phyloP scores from a whole-genome alignment of 2,797 vertebrate species.

The Mormyrus hasselquistii region DNA sequence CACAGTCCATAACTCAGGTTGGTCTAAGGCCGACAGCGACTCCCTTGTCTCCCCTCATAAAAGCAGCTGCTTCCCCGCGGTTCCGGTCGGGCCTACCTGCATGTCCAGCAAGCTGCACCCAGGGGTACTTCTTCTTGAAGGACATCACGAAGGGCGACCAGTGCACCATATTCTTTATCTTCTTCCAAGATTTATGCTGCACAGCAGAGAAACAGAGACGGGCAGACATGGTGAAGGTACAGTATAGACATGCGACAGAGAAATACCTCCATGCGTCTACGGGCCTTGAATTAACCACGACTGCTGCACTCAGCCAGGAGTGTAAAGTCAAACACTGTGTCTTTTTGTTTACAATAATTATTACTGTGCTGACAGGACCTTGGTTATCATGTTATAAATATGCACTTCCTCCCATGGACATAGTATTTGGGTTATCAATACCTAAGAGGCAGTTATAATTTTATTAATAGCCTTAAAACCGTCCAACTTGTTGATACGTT shows the following conservation, averaged over 20 bases:
- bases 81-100: conserved; percentile 66
- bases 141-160: conserved; percentile 98
- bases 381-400: not conserved
- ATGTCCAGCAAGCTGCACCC: conserved; percentile 95
- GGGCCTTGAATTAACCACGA: not conserved
- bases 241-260: not conserved
- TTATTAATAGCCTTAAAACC: not conserved
- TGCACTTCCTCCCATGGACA: not conserved
- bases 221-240: conserved; percentile 6
- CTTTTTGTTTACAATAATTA: conserved; percentile 6
- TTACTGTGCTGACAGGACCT: not conserved
- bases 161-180: conserved; percentile 98
- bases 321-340: not conserved
- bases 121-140: conserved; percentile 99
- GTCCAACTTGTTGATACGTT: not conserved
- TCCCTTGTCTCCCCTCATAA: not conserved
- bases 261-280: not conserved
- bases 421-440: not conserved
- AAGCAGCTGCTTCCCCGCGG: not conserved
- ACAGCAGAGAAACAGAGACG: conserved; percentile 33
- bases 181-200: conserved; percentile 96
- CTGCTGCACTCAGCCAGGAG: not conserved
- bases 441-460: not conserved
- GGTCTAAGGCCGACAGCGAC: not conserved
- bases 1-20: not conserved